Base-by-base conservation (phyloP, 2,797 vertebrate species). In the Florisuga fusca region DNA sequence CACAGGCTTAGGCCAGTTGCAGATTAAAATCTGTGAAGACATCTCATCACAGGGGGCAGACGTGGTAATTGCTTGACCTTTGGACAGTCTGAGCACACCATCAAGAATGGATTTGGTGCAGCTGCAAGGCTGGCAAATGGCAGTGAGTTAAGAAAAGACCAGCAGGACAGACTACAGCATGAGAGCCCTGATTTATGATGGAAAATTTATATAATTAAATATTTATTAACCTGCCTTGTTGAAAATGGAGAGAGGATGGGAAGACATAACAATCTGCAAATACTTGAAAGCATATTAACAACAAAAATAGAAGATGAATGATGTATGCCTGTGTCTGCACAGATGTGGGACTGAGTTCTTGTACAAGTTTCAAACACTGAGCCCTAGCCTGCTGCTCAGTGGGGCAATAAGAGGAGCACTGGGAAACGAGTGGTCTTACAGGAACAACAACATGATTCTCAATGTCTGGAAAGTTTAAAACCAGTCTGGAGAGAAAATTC, bases 121-220 rank as follows among this genome's bases (percentile, higher is more conserved):
- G 63, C 86, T 90, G 57, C 71, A 82, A 92, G 80, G 79, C 45
- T 93, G 92, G 95, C 59, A 86, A 96, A 93, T 87, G 80, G 78
- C 74, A 46, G 20, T 2, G 33, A 48, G 67, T 88, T 86, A 94
- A 84, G 69, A 73, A 95, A 90, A 91, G 88, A 87, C n/a, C 83
- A 86, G 63, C 20, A 77, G 80, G 84, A 79, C n/a, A 82, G 77
- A 89, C 74, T 54, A 73, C 51, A 82, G 15, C 23, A 74, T 15
- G 20, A 59, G 73, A 78, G 71, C 84, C 63, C 57, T 67, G 34
- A 92, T 92, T 95, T 69, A 76, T 84, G 64, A 73, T 3, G 16
- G 73, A 79, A 96, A 84, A 88, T 62, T 34, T 82, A 69, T 92
- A 62, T 73, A 86, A 75, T 93, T 81, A 94, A 87, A 87, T 86